A percentile compares a stretch with the other conserved stretches of the same genome.
phyloP scores from a whole-genome alignment of 2,888 invertebrate species.

The Thera obeliscata region DNA sequence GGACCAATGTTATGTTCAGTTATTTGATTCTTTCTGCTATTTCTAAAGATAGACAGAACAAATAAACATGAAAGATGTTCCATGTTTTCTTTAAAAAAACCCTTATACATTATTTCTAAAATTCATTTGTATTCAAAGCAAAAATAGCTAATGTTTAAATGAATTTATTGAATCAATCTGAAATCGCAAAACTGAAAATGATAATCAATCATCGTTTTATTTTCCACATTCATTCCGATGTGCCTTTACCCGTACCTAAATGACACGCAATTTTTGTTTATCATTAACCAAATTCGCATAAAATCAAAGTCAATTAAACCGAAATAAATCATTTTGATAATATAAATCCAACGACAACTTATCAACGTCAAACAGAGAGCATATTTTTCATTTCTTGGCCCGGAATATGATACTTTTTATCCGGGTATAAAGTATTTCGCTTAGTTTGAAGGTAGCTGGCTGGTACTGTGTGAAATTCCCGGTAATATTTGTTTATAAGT shows the following conservation, averaged over 20 bases:
- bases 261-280: conserved; percentile 57
- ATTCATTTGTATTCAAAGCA: neutral
- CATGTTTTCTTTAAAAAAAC: too few relatives aligned
- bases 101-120: neutral
- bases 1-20: neutral
- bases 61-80: neutral
- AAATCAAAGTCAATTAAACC: conserved; percentile 69
- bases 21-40: neutral
- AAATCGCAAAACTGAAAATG: conserved; percentile 1
- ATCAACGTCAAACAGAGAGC: neutral
- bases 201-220: conserved; percentile 48
- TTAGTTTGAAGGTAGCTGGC: too few relatives aligned
- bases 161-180: conserved; percentile 6
- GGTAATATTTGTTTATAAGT: too few relatives aligned
- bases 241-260: conserved; percentile 23
- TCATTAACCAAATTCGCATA: conserved; percentile 57
- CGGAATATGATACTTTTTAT: too few relatives aligned
- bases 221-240: conserved; percentile 46
- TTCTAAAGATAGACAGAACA: neutral
- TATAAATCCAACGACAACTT: conserved; percentile 57
- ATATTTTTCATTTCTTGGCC: too few relatives aligned
- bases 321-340: conserved; percentile 78
- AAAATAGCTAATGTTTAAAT: neutral
- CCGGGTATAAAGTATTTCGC: too few relatives aligned
- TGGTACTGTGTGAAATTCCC: too few relatives aligned